phyloP scores from a whole-genome alignment of 2,797 vertebrate species.

The Microcaecilia unicolor region DNA sequence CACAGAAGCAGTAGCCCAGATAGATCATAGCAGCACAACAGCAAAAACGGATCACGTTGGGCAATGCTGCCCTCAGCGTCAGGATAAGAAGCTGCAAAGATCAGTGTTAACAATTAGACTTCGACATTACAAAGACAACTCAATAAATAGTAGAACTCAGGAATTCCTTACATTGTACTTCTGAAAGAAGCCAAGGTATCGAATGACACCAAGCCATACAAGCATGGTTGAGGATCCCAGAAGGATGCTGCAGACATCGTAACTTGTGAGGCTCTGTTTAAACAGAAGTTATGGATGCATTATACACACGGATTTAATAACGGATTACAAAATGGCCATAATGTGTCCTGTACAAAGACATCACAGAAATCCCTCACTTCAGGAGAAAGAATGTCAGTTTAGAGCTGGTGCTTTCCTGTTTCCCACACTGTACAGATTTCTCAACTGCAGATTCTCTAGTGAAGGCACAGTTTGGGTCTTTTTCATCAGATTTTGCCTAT shows the following conservation, averaged over 20 bases:
- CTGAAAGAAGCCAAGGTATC: conserved; percentile 86
- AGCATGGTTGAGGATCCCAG: conserved; percentile 87
- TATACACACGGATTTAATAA: too few relatives aligned
- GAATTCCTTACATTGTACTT: conserved; percentile 83
- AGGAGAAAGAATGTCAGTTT: too few relatives aligned
- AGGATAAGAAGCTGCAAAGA: conserved; percentile 78
- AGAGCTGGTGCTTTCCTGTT: too few relatives aligned
- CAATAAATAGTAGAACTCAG: conserved; percentile 23
- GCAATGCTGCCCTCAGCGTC: conserved; percentile 79
- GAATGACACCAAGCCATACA: conserved; percentile 88
- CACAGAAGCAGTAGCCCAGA: conserved; percentile 92
- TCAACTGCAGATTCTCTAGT: too few relatives aligned
- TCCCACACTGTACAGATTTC: too few relatives aligned
- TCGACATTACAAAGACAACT: conserved; percentile 13
- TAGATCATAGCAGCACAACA: conserved; percentile 91
- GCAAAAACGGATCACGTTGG: conserved; percentile 83
- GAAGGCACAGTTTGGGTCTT: too few relatives aligned
- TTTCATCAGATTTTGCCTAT: too few relatives aligned
- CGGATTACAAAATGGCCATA: too few relatives aligned
- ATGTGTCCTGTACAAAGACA: too few relatives aligned
- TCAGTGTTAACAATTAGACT: conserved; percentile 17
- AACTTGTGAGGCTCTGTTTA: conserved; percentile 74
- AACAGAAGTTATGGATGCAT: too few relatives aligned
- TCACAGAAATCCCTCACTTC: too few relatives aligned
- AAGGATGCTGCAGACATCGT: conserved; percentile 89